Percentiles rank a stretch among this genome's conserved stretches.
Conservation (phyloP, 1,140 invertebrate species). For the Hyles euphorbiae region DNA sequence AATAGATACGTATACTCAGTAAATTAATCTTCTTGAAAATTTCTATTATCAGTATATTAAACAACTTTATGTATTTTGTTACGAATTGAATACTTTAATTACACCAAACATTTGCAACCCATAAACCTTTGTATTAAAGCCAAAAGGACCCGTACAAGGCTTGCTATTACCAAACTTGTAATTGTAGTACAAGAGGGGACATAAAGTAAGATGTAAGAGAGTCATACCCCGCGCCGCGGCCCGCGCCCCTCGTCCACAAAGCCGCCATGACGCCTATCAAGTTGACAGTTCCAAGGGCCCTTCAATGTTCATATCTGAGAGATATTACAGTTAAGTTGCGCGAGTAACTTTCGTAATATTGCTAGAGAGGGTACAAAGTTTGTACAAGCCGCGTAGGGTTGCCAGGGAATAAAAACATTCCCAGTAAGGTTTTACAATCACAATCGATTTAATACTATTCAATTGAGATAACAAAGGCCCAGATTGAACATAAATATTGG, state of each 20-base stretch:
- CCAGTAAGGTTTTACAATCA: too few species aligned
- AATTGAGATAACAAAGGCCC: too few species aligned
- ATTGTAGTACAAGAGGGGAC: slow-evolving; percentile 6
- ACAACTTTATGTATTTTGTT: too few species aligned
- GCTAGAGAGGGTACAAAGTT: slow-evolving; percentile 40
- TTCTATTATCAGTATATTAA: too few species aligned
- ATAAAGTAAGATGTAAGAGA: slow-evolving; percentile 4
- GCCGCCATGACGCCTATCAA: slow-evolving; percentile 6
- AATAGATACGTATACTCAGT: too few species aligned
- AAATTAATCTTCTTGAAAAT: too few species aligned
- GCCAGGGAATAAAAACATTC: not conserved
- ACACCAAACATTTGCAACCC: too few species aligned
- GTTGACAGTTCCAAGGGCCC: slow-evolving; percentile 8
- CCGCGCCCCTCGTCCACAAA: not conserved
- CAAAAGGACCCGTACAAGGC: too few species aligned
- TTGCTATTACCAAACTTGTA: not conserved
- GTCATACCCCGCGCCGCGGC: not conserved
- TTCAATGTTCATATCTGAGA: slow-evolving; percentile 14
- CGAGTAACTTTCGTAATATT: slow-evolving; percentile 61
- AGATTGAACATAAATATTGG: too few species aligned
- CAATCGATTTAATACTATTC: too few species aligned
- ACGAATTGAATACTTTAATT: too few species aligned
- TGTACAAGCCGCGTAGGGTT: slow-evolving; percentile 11
- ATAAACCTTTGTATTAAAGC: too few species aligned
- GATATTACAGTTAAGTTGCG: slow-evolving; percentile 45